Percentiles rank a stretch among this genome's conserved stretches.
Conservation (phyloP, 2,113 vertebrate species). For the Podiceps cristatus region DNA sequence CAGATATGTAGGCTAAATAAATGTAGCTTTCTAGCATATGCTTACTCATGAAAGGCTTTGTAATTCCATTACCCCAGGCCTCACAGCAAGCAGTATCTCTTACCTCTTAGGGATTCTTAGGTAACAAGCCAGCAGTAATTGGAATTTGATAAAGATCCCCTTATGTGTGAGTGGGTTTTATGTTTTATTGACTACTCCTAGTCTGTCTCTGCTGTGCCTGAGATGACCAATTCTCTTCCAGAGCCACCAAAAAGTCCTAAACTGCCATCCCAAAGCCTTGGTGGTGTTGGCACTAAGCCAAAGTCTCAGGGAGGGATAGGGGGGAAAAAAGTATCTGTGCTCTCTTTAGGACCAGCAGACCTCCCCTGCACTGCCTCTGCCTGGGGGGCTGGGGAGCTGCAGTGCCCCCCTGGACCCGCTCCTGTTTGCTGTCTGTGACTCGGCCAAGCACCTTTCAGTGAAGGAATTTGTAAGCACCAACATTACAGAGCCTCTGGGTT, state of each 20-base stretch:
- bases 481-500: not conserved
- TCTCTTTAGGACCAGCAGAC: not conserved
- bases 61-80: constrained; percentile 3
- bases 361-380: not conserved
- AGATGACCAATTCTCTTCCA: not conserved
- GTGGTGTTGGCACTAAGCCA: not conserved
- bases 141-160: constrained; percentile 40
- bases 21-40: not conserved
- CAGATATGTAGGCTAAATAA: constrained; percentile 16
- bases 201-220: not conserved
- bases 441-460: accelerated
- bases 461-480: not conserved
- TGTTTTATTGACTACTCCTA: constrained; percentile 7
- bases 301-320: not conserved
- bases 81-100: not conserved
- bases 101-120: constrained; percentile 60
- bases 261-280: accelerated
- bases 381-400: not conserved
- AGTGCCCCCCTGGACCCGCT: not conserved
- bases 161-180: constrained; percentile 20
- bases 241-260: not conserved
- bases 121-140: constrained; percentile 35
- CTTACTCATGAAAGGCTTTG: constrained; percentile 48
- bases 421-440: not conserved
- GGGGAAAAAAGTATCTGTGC: not conserved